These are phyloP conservation scores for Hypomesus transpacificus DNA, from an alignment of 2,113 vertebrate species.

Conservation along the genomic window DNA sequence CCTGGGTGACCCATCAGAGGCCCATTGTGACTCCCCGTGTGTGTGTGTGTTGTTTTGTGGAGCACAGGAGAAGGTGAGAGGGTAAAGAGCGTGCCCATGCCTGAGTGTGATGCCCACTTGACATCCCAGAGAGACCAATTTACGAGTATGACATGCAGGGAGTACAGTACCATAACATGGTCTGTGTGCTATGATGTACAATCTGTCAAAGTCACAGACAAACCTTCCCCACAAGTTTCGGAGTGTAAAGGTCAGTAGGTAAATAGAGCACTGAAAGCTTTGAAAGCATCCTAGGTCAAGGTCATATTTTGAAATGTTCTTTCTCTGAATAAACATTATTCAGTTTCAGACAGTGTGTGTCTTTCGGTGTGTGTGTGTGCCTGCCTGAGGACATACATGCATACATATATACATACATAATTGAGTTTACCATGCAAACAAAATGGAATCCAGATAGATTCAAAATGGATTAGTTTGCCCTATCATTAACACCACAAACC, in stretches of 20 bases:
- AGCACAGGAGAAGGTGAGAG: too few relatives aligned
- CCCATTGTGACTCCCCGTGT: background rate
- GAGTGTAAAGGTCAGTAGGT: too few relatives aligned
- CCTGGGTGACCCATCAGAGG: conserved; percentile 8
- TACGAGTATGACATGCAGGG: too few relatives aligned
- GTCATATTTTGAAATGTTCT: background rate
- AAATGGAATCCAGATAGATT: conserved; percentile 14
- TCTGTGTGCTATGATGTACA: too few relatives aligned
- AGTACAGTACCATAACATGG: too few relatives aligned
- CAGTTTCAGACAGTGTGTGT: background rate
- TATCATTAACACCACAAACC: conserved; percentile 19
- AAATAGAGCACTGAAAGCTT: too few relatives aligned
- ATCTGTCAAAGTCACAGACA: too few relatives aligned
- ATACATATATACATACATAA: background rate
- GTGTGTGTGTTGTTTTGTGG: background rate
- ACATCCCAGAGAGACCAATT: too few relatives aligned
- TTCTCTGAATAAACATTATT: background rate
- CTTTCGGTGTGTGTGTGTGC: conserved; percentile 1
- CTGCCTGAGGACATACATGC: background rate
- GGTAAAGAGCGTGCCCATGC: too few relatives aligned
- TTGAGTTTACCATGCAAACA: conserved; percentile 28
- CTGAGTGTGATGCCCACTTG: too few relatives aligned
- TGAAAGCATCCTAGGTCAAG: background rate
- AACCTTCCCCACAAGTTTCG: too few relatives aligned
- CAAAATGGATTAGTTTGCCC: conserved; percentile 17